Conservation (phyloP, 2,113 vertebrate species). For the Peromyscus leucopus region DNA sequence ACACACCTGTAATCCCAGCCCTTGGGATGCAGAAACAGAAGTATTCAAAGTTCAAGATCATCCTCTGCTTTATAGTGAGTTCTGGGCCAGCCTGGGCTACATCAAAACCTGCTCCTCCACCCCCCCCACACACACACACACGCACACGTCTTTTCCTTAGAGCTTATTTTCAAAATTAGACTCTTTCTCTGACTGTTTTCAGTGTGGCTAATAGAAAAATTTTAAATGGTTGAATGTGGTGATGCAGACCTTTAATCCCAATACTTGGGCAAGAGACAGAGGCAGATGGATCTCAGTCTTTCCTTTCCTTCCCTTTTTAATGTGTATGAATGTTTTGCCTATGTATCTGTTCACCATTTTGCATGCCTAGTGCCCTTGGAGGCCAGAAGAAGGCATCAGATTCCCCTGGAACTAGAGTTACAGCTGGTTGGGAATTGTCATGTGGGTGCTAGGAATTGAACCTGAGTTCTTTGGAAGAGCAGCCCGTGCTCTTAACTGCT, state of each 20-base stretch:
- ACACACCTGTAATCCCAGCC: neutral
- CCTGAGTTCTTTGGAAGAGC: neutral
- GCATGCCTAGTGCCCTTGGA: neutral
- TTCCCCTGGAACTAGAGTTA: neutral
- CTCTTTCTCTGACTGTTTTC: conserved; percentile 48
- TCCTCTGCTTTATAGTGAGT: neutral
- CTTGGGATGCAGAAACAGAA: neutral
- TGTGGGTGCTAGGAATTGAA: neutral
- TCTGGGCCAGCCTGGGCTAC: neutral
- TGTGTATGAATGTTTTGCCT: neutral
- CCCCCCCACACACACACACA: rapidly evolving
- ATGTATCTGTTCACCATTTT: neutral
- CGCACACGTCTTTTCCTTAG: neutral
- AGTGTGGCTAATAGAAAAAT: neutral
- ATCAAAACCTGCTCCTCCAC: neutral
- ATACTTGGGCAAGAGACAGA: neutral
- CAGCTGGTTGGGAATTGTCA: neutral
- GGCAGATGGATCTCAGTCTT: neutral
- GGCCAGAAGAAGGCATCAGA: neutral
- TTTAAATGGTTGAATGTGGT: neutral
- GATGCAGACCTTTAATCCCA: neutral
- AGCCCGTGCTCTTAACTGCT: neutral
- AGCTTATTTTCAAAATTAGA: neutral
- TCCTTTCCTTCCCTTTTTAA: neutral
- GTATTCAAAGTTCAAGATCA: neutral